These are phyloP conservation scores for Thereva unica DNA, from an alignment of 2,888 invertebrate species.

Conservation along the genomic window DNA sequence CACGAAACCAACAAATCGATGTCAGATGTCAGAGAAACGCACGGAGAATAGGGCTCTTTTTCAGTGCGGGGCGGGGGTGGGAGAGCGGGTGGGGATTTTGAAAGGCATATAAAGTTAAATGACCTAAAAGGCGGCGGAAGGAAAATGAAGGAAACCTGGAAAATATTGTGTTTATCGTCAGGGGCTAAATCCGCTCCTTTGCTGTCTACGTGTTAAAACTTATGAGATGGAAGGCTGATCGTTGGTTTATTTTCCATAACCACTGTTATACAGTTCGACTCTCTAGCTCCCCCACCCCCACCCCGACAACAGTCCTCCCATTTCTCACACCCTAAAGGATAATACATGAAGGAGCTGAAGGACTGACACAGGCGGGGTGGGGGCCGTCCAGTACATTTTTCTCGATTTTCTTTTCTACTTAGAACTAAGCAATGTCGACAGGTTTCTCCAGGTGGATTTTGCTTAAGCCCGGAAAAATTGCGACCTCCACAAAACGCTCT, in stretches of 20 bases:
- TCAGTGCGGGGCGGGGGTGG: too few relatives aligned
- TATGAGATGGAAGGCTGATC: too few relatives aligned
- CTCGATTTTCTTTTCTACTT: constrained; percentile 10
- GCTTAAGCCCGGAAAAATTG: constrained; percentile 30
- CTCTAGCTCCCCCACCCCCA: background rate
- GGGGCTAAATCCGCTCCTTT: background rate
- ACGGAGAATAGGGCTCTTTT: background rate
- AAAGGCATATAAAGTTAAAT: background rate
- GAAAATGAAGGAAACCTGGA: background rate
- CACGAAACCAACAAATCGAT: constrained; percentile 24
- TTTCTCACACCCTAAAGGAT: background rate
- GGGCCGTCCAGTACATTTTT: constrained; percentile 9
- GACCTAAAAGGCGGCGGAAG: background rate
- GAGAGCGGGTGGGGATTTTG: background rate
- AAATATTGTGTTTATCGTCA: background rate
- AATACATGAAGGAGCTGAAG: background rate
- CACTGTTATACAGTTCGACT: background rate
- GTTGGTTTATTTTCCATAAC: too few relatives aligned
- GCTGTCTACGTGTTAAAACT: too few relatives aligned
- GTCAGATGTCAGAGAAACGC: constrained; percentile 7
- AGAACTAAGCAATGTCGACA: constrained; percentile 24
- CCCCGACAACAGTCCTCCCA: background rate
- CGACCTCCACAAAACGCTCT: constrained; percentile 27
- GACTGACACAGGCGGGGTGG: too few relatives aligned
- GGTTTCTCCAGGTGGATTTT: constrained; percentile 31